Base-by-base conservation (phyloP, 2,888 invertebrate species). In the Campoplex capitator region DNA sequence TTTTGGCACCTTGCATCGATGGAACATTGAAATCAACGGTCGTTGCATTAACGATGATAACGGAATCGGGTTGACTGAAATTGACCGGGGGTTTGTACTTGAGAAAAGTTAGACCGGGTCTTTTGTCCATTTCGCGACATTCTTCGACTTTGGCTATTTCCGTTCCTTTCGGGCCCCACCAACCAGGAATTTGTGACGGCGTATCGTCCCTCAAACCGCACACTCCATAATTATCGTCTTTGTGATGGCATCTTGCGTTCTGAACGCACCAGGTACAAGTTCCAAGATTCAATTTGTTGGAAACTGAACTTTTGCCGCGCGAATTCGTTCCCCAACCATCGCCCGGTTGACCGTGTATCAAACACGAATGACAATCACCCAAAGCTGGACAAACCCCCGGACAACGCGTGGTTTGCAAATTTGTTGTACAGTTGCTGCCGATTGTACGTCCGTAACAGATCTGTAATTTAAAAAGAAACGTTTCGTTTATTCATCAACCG, bases 211-310 rank as follows among this genome's bases (percentile, higher is more conserved):
- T 94, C 62, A 96, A 92, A 0, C 98, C 98, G 90, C 98, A 98
- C 11, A 97, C 97, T 0, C 98, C 98, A 90, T 97, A 97, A 93
- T 97, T 97, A 93, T 97, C 97, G 92, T 98, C 97, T 91, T 97
- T 97, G 91, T 97, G 97, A 93, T 98, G 98, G 93, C 99, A 99
- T 65, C 97, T 95, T 0, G 98, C 98, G 92, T 98, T 98, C 93
- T 98, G 98, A 2, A 99, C 98, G 93, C 98, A 99, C 98, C 99
- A 99, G 65, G 97, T 97, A 92, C 98, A 98, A 90, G 97, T 97
- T 78, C 97, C 97, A 3, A 98, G 95, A 35, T 97, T 97, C 79
- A 98, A 94, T 92, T 97, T 97, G 89, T 97, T 96, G 77, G 97
- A 97, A 71, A 97, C 97, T 0, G 97, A 96, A 85, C 95, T 94